Percentiles rank a stretch among this genome's conserved stretches.
These are phyloP conservation scores for Diadromus collaris DNA, from an alignment of 2,888 invertebrate genomes.

Conservation along the genomic window DNA sequence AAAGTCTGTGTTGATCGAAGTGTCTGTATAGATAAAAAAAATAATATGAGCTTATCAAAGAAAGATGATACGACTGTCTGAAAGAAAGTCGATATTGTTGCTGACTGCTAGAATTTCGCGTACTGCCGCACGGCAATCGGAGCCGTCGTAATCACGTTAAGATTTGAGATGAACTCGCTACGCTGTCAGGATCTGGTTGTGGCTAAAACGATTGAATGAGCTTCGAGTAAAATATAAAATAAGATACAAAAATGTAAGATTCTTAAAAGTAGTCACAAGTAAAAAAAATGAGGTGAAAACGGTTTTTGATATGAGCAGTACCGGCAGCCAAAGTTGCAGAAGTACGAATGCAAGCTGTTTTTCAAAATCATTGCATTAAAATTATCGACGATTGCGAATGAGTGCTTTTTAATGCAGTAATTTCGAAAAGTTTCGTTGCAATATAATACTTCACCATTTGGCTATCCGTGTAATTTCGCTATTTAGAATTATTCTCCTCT, in stretches of 20 bases:
- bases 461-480: not conserved
- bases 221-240: not conserved
- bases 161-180: not conserved
- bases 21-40: not conserved
- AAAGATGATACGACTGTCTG: not conserved
- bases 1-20: too few species aligned
- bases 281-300: not conserved
- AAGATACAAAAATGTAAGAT: not conserved
- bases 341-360: not conserved
- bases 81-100: not conserved
- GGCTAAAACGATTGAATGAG: not conserved
- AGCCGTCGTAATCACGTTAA: not conserved
- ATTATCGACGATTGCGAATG: too few species aligned
- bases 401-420: not conserved
- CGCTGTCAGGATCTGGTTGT: not conserved
- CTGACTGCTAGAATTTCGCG: not conserved
- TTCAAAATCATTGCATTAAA: not conserved
- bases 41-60: not conserved
- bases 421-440: not conserved
- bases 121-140: not conserved
- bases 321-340: not conserved
- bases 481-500: constrained; percentile 3
- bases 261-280: not conserved
- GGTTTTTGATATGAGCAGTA: not conserved
- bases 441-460: constrained; percentile 7